Percentiles rank a stretch among this genome's conserved stretches.
Evolutionary conservation across 2,797 vertebrate genomes (phyloP).

Genomic region (Stomatorhinus walkeri): DNA sequence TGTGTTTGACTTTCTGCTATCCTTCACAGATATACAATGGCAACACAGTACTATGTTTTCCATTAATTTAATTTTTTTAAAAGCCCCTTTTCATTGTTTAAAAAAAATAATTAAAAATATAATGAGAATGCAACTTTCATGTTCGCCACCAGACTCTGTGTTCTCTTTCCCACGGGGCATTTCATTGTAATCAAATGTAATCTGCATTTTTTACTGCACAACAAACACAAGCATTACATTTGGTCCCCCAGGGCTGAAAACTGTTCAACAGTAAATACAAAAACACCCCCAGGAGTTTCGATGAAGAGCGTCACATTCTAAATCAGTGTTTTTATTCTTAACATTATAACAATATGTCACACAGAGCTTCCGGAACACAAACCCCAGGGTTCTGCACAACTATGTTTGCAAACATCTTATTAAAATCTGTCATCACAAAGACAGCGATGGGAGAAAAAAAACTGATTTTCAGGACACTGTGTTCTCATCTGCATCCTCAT

Average conservation of each 20-base stretch:
- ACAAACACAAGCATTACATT: not conserved
- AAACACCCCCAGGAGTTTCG: not conserved
- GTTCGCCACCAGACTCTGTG: not conserved
- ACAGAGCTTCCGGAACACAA: not conserved
- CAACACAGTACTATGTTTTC: not conserved
- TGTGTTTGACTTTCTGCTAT: not conserved
- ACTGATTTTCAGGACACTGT: not conserved
- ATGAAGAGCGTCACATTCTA: not conserved
- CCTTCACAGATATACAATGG: not conserved
- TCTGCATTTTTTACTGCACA: conserved; percentile 8
- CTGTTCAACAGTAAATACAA: not conserved
- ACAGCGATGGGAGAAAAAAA: not conserved
- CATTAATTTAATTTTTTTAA: not conserved
- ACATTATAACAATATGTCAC: not conserved
- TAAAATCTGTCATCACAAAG: not conserved
- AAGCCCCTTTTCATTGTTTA: not conserved
- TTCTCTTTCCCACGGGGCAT: not conserved
- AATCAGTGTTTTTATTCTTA: not conserved
- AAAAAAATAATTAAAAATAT: not conserved
- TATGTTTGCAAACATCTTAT: not conserved
- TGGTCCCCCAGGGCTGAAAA: not conserved
- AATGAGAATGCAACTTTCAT: not conserved
- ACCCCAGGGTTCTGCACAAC: not conserved
- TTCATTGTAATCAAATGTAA: conserved; percentile 13
- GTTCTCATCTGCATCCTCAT: not conserved